A percentile compares a stretch with the other conserved stretches of the same genome.
Conservation (phyloP, 2,888 invertebrate species). For the Trichogramma evanescens region DNA sequence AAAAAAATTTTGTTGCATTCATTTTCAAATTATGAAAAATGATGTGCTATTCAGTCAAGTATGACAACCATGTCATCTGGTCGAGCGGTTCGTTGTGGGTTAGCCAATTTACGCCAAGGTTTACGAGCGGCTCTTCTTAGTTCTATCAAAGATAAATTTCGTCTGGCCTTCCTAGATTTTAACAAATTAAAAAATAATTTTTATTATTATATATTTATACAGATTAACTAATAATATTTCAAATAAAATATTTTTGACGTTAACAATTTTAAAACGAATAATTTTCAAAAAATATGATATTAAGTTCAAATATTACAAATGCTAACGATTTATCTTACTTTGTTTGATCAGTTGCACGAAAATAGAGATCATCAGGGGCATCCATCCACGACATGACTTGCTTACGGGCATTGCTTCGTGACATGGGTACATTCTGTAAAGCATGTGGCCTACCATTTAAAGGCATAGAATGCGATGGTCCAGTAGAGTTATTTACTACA, state of each 20-base stretch:
- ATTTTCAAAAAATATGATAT: neutral
- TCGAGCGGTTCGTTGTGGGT: slow-evolving; percentile 29
- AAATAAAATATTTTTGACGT: slow-evolving; percentile 1
- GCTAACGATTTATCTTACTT: slow-evolving; percentile 59
- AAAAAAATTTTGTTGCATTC: slow-evolving; percentile 1
- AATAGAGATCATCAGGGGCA: slow-evolving; percentile 95
- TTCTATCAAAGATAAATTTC: slow-evolving; percentile 71
- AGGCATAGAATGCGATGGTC: neutral
- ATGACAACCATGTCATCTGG: slow-evolving; percentile 48
- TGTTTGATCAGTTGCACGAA: slow-evolving; percentile 82
- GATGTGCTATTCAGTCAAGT: slow-evolving; percentile 43
- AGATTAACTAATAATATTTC: neutral
- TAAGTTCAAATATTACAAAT: neutral
- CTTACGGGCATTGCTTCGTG: slow-evolving; percentile 69
- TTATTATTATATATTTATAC: neutral
- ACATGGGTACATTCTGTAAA: slow-evolving; percentile 55
- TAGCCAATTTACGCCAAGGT: slow-evolving; percentile 64
- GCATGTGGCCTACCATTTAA: slow-evolving; percentile 41
- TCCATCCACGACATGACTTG: slow-evolving; percentile 98
- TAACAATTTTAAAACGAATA: neutral
- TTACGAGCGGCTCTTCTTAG: slow-evolving; percentile 78
- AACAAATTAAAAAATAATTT: slow-evolving; percentile 19
- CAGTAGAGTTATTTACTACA: neutral
- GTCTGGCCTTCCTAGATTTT: slow-evolving; percentile 68
- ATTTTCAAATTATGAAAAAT: neutral